A percentile compares a stretch with the other conserved stretches of the same genome.
phyloP scores from a whole-genome alignment of 2,888 invertebrate genomes.

The Temnothorax ravouxi region DNA sequence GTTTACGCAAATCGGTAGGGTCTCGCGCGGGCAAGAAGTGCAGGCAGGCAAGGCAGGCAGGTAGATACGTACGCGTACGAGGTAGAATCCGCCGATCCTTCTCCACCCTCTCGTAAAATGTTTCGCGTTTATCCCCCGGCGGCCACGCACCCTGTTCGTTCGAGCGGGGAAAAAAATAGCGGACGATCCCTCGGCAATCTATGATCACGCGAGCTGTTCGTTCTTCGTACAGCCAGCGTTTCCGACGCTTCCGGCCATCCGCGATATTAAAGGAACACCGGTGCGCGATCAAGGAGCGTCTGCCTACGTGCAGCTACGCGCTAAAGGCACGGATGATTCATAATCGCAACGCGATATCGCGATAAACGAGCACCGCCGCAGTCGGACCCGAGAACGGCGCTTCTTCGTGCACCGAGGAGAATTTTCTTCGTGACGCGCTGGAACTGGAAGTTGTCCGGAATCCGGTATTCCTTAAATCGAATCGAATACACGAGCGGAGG shows the following conservation, averaged over 20 bases:
- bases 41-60: slow-evolving; percentile 67
- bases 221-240: slow-evolving; percentile 9
- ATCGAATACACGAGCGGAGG: slow-evolving; percentile 3
- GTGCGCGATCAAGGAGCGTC: slow-evolving; percentile 34
- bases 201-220: slow-evolving; percentile 57
- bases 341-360: slow-evolving; percentile 50
- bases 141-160: slow-evolving; percentile 42
- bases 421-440: slow-evolving; percentile 29
- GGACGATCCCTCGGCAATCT: slow-evolving; percentile 62
- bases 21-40: slow-evolving; percentile 32
- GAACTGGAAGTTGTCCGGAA: slow-evolving; percentile 27
- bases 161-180: slow-evolving; percentile 66
- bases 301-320: slow-evolving; percentile 5
- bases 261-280: slow-evolving; percentile 50
- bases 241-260: slow-evolving; percentile 52
- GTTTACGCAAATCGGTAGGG: slow-evolving; percentile 80
- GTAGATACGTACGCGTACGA: slow-evolving; percentile 61
- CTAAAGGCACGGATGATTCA: slow-evolving; percentile 37
- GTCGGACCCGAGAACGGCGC: background rate
- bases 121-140: slow-evolving; percentile 50
- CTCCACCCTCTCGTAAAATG: slow-evolving; percentile 58
- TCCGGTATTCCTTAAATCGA: slow-evolving; percentile 42
- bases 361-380: slow-evolving; percentile 33
- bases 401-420: slow-evolving; percentile 7
- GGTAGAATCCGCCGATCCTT: slow-evolving; percentile 33